Percentiles rank a stretch among this genome's conserved stretches.
These are phyloP conservation scores for Apodemus agrarius DNA, from an alignment of 2,797 vertebrate genomes.

Conservation along the genomic window DNA sequence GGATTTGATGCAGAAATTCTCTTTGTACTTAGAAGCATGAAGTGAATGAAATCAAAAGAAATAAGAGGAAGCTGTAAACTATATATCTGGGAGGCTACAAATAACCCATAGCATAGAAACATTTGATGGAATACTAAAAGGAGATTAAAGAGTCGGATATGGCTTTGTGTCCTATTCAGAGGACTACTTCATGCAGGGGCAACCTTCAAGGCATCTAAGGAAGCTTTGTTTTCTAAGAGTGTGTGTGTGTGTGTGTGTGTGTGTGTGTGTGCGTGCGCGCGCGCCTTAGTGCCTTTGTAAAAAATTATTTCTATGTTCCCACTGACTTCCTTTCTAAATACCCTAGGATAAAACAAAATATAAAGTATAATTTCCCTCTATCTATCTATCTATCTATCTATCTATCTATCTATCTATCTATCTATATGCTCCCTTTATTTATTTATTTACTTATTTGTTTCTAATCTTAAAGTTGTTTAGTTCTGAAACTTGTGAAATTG, in stretches of 20 bases:
- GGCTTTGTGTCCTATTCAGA: not conserved
- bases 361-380: not conserved
- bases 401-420: not conserved
- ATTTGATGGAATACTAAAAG: not conserved
- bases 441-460: not conserved
- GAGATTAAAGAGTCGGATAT: constrained; percentile 3
- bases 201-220: not conserved
- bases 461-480: not conserved
- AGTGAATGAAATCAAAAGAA: constrained; percentile 37
- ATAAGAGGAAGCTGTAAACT: constrained; percentile 12
- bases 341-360: not conserved
- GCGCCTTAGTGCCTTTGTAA: not conserved
- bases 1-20: constrained; percentile 8
- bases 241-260: not conserved
- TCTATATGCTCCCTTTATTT: not conserved
- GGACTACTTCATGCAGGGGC: not conserved
- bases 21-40: constrained; percentile 10
- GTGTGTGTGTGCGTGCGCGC: not conserved
- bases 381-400: not conserved
- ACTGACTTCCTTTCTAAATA: not conserved
- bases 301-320: not conserved
- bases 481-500: not conserved
- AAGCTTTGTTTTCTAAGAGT: not conserved
- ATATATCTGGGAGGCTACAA: not conserved
- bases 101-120: not conserved